These are phyloP conservation scores for Calameuta idolon DNA, from an alignment of 2,888 invertebrate genomes.

Conservation along the genomic window DNA sequence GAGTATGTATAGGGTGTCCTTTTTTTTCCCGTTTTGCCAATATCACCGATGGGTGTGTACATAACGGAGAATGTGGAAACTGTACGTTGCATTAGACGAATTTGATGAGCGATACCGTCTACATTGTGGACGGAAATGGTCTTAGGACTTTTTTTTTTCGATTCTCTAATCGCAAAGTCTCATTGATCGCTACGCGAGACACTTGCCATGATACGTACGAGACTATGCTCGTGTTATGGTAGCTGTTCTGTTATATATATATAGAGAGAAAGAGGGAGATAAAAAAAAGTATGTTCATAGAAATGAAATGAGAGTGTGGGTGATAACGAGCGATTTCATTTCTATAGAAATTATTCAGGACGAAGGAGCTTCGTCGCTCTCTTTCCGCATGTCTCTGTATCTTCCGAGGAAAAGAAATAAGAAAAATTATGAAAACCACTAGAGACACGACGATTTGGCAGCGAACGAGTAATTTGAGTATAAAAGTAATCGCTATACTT, in stretches of 20 bases:
- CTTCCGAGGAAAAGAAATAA: not conserved
- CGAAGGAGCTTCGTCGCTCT: not conserved
- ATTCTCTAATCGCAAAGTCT: not conserved
- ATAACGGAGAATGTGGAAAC: not conserved
- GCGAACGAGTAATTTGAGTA: not conserved
- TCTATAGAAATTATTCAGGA: not conserved
- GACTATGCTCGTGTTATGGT: not conserved
- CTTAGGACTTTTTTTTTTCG: not conserved
- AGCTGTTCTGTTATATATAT: not conserved
- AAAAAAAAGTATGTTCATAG: not conserved
- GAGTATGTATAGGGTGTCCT: not conserved
- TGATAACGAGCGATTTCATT: not conserved
- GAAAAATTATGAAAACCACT: not conserved
- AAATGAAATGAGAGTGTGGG: not conserved
- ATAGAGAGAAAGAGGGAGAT: too few relatives aligned
- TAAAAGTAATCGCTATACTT: not conserved
- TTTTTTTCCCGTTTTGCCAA: not conserved
- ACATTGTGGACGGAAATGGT: not conserved
- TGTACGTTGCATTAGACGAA: not conserved
- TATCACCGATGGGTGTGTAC: not conserved
- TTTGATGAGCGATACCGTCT: not conserved
- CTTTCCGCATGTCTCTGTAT: not conserved
- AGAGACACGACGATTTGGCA: not conserved
- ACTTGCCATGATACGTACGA: not conserved
- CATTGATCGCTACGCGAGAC: not conserved